Evolutionary conservation across 1,140 invertebrate species (phyloP), one percentile per base, ranked within the genome.

Genomic region (Cyclina sinensis): DNA sequence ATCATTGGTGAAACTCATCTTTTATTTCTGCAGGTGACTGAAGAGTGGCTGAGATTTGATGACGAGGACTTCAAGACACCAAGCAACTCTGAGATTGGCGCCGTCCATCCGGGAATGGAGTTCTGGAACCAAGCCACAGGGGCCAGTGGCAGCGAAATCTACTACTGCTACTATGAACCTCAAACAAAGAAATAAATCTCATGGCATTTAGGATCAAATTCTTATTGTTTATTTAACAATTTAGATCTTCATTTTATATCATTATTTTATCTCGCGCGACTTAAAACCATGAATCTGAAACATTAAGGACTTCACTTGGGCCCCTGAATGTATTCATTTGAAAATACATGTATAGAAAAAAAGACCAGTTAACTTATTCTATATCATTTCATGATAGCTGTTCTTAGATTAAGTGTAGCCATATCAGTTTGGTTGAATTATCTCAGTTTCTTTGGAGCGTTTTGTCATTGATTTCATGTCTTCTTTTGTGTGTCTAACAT

Each of bases 91-190:
- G 79, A 88, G 51, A 82, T 88, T 37, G 86, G 86, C 9, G 21
- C 78, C 32, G 79, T 88, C 14, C 86, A 88, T 30, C 86, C 86
- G 14, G 79, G 68, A 16, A 88, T 88, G 86, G 78, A 88, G 30
- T 88, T 88, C 86, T 88, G 86, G 86, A 88, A 88, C 79, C 62
- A 88, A 48, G 62, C 86, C 18, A 83, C 79, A 1, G 86, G 86
- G 0, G 86, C 86, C 11, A 88, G 86, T 57, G 86, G 86, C 24
- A 88, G 86, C 70, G 86, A 88, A 57, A 73, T 88, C 48, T 88
- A 88, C 79, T 88, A 88, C 51, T 88, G 86, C 54, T 78, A 88
- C 46, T 88, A 88, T 51, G 18, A 46, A 4, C 68, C 86, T n/a
- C 76, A 79, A 62, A 81, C 48, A 78, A 70, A 70, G 46, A 54